These are phyloP conservation scores for Amia ocellicauda DNA, from an alignment of 2,113 vertebrate species.

Conservation along the genomic window DNA sequence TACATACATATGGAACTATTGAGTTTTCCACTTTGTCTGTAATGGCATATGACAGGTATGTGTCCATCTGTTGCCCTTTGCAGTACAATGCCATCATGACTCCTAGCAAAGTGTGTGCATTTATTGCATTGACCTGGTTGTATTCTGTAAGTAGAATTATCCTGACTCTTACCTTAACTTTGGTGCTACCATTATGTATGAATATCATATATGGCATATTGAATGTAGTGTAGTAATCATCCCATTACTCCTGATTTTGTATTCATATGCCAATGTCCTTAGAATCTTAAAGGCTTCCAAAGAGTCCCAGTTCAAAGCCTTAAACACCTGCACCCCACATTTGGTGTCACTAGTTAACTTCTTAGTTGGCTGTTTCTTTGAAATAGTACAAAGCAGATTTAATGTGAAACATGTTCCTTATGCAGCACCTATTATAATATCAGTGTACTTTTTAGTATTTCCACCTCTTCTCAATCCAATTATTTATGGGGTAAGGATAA, in stretches of 20 bases:
- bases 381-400: conserved; percentile 20
- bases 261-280: conserved; percentile 35
- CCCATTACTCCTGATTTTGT: conserved; percentile 21
- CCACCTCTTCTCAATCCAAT: conserved; percentile 29
- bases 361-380: conserved; percentile 13
- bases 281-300: conserved; percentile 9
- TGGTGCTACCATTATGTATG: too few relatives aligned
- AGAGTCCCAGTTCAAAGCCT: neutral
- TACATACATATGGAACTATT: too few relatives aligned
- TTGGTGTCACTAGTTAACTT: conserved; percentile 10
- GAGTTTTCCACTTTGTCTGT: too few relatives aligned
- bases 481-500: conserved; percentile 25
- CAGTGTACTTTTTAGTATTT: conserved; percentile 24
- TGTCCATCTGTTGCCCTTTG: too few relatives aligned
- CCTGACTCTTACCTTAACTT: too few relatives aligned
- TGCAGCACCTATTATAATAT: conserved; percentile 4
- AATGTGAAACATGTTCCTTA: conserved; percentile 15
- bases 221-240: too few relatives aligned
- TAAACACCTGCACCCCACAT: conserved; percentile 16
- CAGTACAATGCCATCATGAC: too few relatives aligned
- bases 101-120: too few relatives aligned
- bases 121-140: too few relatives aligned
- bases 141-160: too few relatives aligned
- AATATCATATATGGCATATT: too few relatives aligned
- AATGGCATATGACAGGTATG: too few relatives aligned